Evolutionary conservation across 2,888 invertebrate species (phyloP).

Genomic region (Drosophila sordidapex): DNA sequence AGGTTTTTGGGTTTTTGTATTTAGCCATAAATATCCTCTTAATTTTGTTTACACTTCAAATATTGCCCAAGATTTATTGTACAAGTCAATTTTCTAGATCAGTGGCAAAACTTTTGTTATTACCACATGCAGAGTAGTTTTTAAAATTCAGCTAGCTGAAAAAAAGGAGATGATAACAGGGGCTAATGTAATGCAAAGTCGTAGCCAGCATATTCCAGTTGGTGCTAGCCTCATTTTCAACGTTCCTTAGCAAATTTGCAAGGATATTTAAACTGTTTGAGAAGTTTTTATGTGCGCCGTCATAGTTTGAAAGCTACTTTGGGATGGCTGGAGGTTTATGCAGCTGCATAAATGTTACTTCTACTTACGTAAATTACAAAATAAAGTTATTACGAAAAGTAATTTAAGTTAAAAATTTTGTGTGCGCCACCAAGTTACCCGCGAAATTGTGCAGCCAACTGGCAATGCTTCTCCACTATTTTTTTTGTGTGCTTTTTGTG

Average conservation of each 20-base stretch:
- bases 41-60: not conserved
- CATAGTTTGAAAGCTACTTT: conserved; percentile 77
- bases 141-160: not conserved
- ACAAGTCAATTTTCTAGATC: not conserved
- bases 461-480: conserved; percentile 49
- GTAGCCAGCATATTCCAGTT: conserved; percentile 32
- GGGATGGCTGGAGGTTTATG: conserved; percentile 65
- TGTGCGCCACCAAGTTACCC: conserved; percentile 56
- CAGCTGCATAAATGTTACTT: conserved; percentile 79
- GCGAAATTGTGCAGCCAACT: conserved; percentile 73
- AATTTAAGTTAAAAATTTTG: conserved; percentile 78
- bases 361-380: conserved; percentile 79
- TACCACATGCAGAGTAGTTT: conserved; percentile 50
- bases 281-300: conserved; percentile 75
- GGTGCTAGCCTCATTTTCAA: conserved; percentile 38
- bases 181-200: conserved; percentile 53
- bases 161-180: conserved; percentile 5
- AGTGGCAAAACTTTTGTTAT: conserved; percentile 42
- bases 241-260: conserved; percentile 67
- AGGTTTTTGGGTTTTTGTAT: not conserved
- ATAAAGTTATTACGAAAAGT: conserved; percentile 79
- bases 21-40: not conserved
- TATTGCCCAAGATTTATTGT: not conserved
- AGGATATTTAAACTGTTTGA: conserved; percentile 63
- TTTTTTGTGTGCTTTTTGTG: conserved; percentile 5